A percentile compares a stretch with the other conserved stretches of the same genome.
Conservation (phyloP, 2,888 invertebrate species). For the Dicyrtomina minuta region DNA sequence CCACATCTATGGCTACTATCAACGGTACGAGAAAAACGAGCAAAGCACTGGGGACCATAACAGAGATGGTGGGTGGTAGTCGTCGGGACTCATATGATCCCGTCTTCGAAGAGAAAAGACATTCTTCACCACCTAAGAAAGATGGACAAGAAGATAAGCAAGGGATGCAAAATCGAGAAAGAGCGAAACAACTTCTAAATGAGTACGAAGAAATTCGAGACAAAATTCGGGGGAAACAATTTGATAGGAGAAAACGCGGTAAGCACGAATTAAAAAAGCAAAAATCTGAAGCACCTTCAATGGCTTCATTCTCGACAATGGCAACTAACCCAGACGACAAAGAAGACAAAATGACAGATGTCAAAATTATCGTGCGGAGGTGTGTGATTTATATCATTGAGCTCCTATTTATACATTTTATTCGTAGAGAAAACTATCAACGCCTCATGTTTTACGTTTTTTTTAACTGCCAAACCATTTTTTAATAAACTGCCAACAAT, state of each 20-base stretch:
- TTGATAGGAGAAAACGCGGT: constrained; percentile 9
- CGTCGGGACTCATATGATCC: background rate
- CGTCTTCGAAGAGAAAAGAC: no score
- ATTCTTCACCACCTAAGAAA: background rate
- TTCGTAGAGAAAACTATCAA: no score
- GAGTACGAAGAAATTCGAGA: constrained; percentile 4
- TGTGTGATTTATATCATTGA: no score
- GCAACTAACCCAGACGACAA: background rate
- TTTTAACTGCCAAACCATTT: background rate
- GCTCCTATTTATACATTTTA: no score
- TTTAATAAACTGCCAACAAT: no score
- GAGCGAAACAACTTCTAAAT: constrained; percentile 6
- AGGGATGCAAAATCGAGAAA: background rate
- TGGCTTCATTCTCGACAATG: background rate
- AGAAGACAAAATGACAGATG: constrained; percentile 8
- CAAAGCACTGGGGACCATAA: background rate
- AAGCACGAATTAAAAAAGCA: background rate
- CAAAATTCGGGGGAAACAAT: constrained; percentile 13
- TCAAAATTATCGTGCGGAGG: constrained; percentile 30
- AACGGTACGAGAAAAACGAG: background rate
- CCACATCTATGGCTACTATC: no score
- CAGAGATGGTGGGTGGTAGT: no score
- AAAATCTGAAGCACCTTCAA: background rate
- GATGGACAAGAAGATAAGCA: background rate
- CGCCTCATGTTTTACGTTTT: no score